Evolutionary conservation across 2,888 invertebrate species (phyloP).

Genomic region (Selenia dentaria): DNA sequence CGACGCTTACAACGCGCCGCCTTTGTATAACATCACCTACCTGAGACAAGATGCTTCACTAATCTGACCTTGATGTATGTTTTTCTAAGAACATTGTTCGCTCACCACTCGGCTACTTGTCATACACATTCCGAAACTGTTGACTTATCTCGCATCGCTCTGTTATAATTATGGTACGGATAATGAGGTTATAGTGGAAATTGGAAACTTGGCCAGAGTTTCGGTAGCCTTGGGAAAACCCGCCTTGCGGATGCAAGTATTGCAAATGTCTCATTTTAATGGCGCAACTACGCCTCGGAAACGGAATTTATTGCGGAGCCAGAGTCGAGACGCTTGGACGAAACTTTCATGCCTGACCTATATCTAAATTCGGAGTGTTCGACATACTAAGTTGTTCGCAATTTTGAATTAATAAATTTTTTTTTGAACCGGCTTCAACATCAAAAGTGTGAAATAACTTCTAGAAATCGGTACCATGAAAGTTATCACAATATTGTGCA

Average conservation of each 20-base stretch:
- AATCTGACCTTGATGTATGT: conserved; percentile 57
- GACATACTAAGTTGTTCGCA: no score
- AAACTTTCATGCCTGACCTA: conserved; percentile 8
- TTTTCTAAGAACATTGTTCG: conserved; percentile 50
- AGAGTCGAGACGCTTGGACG: neutral
- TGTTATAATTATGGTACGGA: conserved; percentile 2
- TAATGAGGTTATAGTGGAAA: conserved; percentile 6
- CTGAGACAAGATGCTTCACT: conserved; percentile 30
- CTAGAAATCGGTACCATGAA: no score
- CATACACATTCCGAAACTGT: conserved; percentile 59
- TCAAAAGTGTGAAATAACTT: no score
- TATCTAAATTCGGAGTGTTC: conserved; percentile 1
- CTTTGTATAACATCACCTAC: conserved; percentile 5
- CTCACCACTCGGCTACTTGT: conserved; percentile 43
- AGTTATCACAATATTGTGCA: no score
- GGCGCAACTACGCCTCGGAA: conserved; percentile 3
- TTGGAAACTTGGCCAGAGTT: conserved; percentile 10
- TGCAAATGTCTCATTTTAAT: conserved; percentile 4
- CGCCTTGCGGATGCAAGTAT: conserved; percentile 10
- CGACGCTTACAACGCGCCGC: conserved; percentile 1
- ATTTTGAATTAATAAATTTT: no score
- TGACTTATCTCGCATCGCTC: conserved; percentile 38
- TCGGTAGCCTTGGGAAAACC: conserved; percentile 11
- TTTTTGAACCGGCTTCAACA: no score
- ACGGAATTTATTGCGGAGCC: conserved; percentile 4